Evolutionary conservation across 2,888 invertebrate species (phyloP).

Genomic region (Xestobium rufovillosum): DNA sequence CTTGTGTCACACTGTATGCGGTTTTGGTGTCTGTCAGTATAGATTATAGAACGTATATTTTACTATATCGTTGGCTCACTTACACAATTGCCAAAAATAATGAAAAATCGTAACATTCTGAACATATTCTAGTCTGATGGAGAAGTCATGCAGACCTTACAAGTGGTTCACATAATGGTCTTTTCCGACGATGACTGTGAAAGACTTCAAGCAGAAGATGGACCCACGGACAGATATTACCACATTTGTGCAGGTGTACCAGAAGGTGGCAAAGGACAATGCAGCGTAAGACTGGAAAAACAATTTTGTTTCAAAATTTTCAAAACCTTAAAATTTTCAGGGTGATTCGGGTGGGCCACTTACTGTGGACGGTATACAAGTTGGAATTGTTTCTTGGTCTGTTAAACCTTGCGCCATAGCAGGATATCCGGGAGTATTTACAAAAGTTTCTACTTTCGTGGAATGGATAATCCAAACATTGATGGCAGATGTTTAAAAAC

Average conservation of each 20-base stretch:
- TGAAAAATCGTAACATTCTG: too few relatives aligned
- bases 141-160: constrained; percentile 33
- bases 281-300: constrained; percentile 36
- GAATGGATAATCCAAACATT: constrained; percentile 25
- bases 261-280: constrained; percentile 44
- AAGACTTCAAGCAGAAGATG: constrained; percentile 27
- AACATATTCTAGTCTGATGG: constrained; percentile 37
- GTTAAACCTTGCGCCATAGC: constrained; percentile 41
- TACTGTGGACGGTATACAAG: constrained; percentile 18
- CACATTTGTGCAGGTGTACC: constrained; percentile 43
- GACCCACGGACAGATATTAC: constrained; percentile 28
- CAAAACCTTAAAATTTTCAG: constrained; percentile 5
- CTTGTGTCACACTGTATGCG: too few relatives aligned
- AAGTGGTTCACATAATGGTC: constrained; percentile 38
- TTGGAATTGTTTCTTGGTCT: constrained; percentile 25
- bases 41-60: too few relatives aligned
- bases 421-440: constrained; percentile 43
- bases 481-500: too few relatives aligned
- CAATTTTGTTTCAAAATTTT: too few relatives aligned
- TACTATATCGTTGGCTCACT: too few relatives aligned
- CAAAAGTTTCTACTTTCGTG: constrained; percentile 35
- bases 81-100: too few relatives aligned
- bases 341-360: constrained; percentile 22
- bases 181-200: constrained; percentile 39
- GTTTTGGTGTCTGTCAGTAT: too few relatives aligned